Base-by-base conservation (phyloP, 2,888 invertebrate species). In the Volucella inanis region DNA sequence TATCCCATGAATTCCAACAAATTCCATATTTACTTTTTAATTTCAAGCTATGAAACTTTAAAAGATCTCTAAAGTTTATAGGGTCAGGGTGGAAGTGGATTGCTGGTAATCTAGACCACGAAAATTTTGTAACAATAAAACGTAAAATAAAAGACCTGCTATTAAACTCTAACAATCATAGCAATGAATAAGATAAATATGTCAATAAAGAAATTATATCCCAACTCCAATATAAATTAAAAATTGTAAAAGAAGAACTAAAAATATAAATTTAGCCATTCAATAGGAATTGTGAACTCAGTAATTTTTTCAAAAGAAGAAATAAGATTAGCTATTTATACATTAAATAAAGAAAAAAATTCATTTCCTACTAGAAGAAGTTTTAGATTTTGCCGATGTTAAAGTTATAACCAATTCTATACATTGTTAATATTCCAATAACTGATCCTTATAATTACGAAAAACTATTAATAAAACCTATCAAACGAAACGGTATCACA, bases 381-480 rank as follows among this genome's bases (percentile, higher is more conserved):
- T 68, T 9, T 67, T 81, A 49, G 18, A 62, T 14, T 72, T 81
- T 11, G 61, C 65, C 38, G 55, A 75, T 45, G 57, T 68, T 8
- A 74, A 74, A 55, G 38, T 74, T 39, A 50, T 55, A 43, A 62
- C 15, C 38, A 64, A 68, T 45, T 52, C 39, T 72, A 10, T 85
- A 80, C n/a, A 80, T 85, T 43, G 49, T 85, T 14, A 64, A 52
- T 38, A 72, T 81, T 39, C 64, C 72, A 8, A 64, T 77, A 61
- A 85, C 81, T 11, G 50, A 67, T 12, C 38, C 10, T 52, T 12
- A 49, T 49, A 55, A 49, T 15, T 78, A 65, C 39, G 75, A 78
- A 50, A 43, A 55, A 14, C 18, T 81, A 11, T 14, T 78, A 45
- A 10, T 80, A 38, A 77, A 68, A 52, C 62, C 82, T 31, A 47